Base-by-base conservation (phyloP, 1,140 invertebrate genomes). In the Pogonomyrmex californicus region DNA sequence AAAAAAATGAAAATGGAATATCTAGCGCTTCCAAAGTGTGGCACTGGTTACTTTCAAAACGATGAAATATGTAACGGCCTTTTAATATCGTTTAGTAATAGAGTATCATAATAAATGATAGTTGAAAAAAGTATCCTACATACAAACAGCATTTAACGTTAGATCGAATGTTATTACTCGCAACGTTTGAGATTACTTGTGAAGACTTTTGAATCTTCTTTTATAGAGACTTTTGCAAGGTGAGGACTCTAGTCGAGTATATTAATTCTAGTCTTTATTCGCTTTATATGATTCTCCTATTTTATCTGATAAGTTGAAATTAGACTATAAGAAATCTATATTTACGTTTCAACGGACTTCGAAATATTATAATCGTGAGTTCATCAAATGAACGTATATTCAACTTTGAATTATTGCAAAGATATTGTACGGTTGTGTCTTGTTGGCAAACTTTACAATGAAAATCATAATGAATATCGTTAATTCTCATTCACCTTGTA, bases 261-360 rank as follows among this genome's bases (percentile, higher is more conserved):
- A 87, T 92, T 65, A 87, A 91, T 87, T 94, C 94, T 94, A 94
- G 94, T 94, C 94, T 91, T 91, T 76, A 91, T 91, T 81, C 77
- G 87, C 83, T 90, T 92, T 79, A 77, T 79, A 77, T 60, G 38
- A 7, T 56, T 54, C 66, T 73, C 12, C 88, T 70, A 81, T 41
- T 86, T 85, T 77, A 87, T 85, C 65, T 78, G 56, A 47, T 85
- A 85, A 75, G 49, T 78, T 77, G 33, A 70, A 75, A 51, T 76
- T 85, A 89, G 79, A 62, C 38, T 87, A 56, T 90, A 86, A 58
- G 60, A 85, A 23, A 23, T 23, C 23, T 88, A 79, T 63, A 41
- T 86, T 86, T 90, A 88, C 33, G 62, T 88, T 63, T 23, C 58
- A 85, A 78, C 36, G 66, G 51, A 86, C 33, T 86, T 86, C 76